These are phyloP conservation scores for Spatulosminthurus flaviceps DNA, from an alignment of 2,888 invertebrate species.

Conservation along the genomic window DNA sequence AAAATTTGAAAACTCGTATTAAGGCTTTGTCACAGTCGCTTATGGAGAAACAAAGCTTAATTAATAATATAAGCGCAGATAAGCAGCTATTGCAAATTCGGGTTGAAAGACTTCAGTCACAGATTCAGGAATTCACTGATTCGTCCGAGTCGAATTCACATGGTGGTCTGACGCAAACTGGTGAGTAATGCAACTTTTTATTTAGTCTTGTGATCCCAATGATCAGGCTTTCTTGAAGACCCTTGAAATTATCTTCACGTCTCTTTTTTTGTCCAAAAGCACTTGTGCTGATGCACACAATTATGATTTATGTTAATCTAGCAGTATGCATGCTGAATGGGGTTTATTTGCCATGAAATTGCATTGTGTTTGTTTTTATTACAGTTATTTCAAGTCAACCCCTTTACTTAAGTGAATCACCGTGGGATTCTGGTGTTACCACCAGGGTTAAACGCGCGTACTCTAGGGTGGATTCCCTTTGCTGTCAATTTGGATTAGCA, in stretches of 20 bases:
- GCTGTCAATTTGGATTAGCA: constrained; percentile 66
- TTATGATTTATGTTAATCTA: too few species aligned
- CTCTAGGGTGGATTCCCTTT: constrained; percentile 79
- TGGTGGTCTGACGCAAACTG: constrained; percentile 57
- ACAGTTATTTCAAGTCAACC: constrained; percentile 75
- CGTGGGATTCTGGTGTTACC: constrained; percentile 79
- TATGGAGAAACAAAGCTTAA: constrained; percentile 63
- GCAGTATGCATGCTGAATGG: too few species aligned
- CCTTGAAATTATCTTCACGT: too few species aligned
- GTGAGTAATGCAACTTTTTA: constrained; percentile 35
- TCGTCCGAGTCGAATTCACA: constrained; percentile 48
- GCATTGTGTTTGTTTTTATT: constrained; percentile 63
- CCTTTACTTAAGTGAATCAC: constrained; percentile 76
- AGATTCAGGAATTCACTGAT: constrained; percentile 52
- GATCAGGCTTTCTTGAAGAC: too few species aligned
- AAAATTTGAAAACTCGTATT: constrained; percentile 60
- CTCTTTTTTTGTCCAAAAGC: too few species aligned
- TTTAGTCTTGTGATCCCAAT: too few species aligned
- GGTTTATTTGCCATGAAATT: too few species aligned
- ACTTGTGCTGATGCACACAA: too few species aligned
- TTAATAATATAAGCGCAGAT: constrained; percentile 62
- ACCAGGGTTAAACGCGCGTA: constrained; percentile 80
- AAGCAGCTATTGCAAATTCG: constrained; percentile 62
- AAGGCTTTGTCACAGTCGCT: constrained; percentile 62
- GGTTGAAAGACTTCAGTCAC: constrained; percentile 60